Evolutionary conservation across 64 coral and sea anemone genomes (phyloP).

Genomic region (Dendronephthya gigantea): DNA sequence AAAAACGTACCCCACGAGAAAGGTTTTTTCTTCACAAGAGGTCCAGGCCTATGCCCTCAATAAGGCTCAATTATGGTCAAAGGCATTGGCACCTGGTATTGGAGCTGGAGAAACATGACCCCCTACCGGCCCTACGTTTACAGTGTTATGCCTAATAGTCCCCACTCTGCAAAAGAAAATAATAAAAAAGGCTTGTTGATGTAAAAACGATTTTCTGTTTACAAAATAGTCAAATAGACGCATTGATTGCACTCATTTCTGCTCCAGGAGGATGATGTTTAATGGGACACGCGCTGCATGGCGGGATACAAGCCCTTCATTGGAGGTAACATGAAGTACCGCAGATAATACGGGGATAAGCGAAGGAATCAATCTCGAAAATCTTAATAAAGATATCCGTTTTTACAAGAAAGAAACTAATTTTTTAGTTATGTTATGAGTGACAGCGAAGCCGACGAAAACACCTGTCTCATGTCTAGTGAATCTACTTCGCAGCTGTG

Average conservation of each 20-base stretch:
- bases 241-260: neutral
- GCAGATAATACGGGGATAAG: neutral
- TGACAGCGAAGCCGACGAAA: slow-evolving; percentile 1
- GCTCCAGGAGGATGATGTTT: neutral
- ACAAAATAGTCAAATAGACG: no score
- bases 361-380: neutral
- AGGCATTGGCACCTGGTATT: no score
- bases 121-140: no score
- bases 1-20: no score
- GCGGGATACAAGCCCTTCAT: neutral
- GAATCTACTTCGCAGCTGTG: neutral
- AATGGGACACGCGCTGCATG: neutral
- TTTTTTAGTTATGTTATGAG: slow-evolving; percentile 1
- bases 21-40: no score
- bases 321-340: neutral
- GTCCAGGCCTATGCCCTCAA: no score
- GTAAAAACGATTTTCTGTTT: no score
- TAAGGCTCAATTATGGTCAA: no score
- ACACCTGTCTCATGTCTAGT: neutral
- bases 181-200: no score
- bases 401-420: neutral
- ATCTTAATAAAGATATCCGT: neutral
- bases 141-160: no score
- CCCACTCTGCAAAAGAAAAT: no score
- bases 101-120: no score